Evolutionary conservation across 2,113 vertebrate genomes (phyloP), one percentile per base, ranked within the genome.

Genomic region (Solenodon paradoxus): DNA sequence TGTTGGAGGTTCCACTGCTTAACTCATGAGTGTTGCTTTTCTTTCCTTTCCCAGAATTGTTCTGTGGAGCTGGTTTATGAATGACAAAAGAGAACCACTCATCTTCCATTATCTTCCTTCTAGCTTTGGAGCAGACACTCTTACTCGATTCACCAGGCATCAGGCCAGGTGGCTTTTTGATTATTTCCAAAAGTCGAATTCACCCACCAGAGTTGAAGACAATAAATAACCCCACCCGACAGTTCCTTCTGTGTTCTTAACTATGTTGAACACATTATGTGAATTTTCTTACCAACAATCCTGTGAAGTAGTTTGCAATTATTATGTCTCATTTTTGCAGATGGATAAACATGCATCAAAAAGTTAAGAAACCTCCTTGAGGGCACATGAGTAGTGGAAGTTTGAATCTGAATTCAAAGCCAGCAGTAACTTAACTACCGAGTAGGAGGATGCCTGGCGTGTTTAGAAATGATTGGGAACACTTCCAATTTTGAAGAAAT

Each of bases 141-240:
- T 88, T 84, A 64, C 22, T 91, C 66, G 51, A 79, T 81, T 89
- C 64, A 93, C 57, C 42, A 74, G 71, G 20, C 63, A 86, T 95
- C 26, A 71, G 85, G 85, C 91, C 88, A 85, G 92, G 79, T 94
- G 28, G 82, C 79, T 78, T 93, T 94, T 86, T 86, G n/a, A 85
- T 93, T 86, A 63, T 80, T 96, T 94, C 85, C 68, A 66, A 85
- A 95, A 96, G 80, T 93, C 53, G 49, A 64, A 57, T 74, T 59
- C 45, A 77, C 35, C 32, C 28, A 49, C 59, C 38, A 63, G 45
- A 42, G 26, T 30, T 87, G 79, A 87, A 40, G 49, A 78, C 75
- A 88, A 89, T n/a, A 82, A 45, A 63, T 32, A 38, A n/a, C 40
- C 19, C 79, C 38, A n/a, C 49, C 45, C 9, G 15, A 53, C 24